Evolutionary conservation across 30 jellyfish, hydroid and myxozoan species (phyloP).

Genomic region (Aurelia sp.): DNA sequence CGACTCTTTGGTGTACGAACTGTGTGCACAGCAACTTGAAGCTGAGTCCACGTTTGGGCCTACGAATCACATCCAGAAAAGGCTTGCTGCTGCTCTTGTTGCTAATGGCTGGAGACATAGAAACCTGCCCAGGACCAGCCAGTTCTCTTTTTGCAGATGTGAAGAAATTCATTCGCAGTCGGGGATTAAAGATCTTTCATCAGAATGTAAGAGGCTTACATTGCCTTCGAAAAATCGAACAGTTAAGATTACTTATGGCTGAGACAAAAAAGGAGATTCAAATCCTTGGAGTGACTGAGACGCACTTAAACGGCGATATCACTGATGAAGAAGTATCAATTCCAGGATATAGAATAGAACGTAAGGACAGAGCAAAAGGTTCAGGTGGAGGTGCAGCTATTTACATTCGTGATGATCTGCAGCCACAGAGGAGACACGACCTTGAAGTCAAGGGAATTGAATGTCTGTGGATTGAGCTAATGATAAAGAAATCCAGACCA

Average conservation of each 20-base stretch:
- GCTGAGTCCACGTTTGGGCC: too few species aligned
- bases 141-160: not conserved
- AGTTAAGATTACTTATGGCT: too few species aligned
- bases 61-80: not conserved
- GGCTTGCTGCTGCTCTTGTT: not conserved
- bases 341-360: constrained; percentile 22
- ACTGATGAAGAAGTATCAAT: constrained; percentile 21
- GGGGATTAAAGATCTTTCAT: constrained; percentile 23
- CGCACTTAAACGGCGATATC: not conserved
- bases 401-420: constrained; percentile 44
- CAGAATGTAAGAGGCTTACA: too few species aligned
- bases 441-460: constrained; percentile 45
- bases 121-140: constrained; percentile 17
- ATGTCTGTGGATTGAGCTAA: constrained; percentile 19
- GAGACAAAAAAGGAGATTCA: too few species aligned
- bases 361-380: constrained; percentile 10
- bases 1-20: too few species aligned
- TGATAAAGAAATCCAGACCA: too few species aligned
- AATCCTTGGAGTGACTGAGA: too few species aligned
- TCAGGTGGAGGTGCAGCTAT: constrained; percentile 50
- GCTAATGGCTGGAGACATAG: constrained; percentile 24
- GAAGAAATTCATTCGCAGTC: not conserved
- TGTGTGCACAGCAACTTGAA: too few species aligned
- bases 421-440: constrained; percentile 15
- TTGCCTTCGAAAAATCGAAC: too few species aligned